Evolutionary conservation across 2,113 vertebrate species (phyloP), one percentile per base, ranked within the genome.

Genomic region (Callocephalon fimbriatum): DNA sequence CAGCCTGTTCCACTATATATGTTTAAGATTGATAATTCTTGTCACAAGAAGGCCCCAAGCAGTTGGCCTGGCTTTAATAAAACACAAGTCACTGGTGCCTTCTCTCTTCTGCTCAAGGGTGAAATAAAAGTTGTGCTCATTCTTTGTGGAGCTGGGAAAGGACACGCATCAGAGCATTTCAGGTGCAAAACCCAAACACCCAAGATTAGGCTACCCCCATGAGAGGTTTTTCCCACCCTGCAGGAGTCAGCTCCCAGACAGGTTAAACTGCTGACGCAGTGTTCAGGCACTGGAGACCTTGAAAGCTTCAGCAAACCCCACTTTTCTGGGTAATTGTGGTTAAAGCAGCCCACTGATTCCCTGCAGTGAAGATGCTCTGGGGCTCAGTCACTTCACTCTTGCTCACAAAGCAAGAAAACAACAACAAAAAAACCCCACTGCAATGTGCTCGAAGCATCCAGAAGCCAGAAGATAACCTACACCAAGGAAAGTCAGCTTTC

Each of bases 11-110:
- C 45, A 22, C 62, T 85, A 51, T 67, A 62, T 88, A 61, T 88
- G 47, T 70, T 90, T 91, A 91, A 97, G 90, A 93, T 72, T 92
- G 82, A 92, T 90, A 94, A 95, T 95, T 95, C 92, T 63, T 92
- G 89, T 94, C 91, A 89, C 80, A 84, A 62, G 72, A 76, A 95
- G 83, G 76, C 89, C 85, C 74, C 82, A 37, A 92, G 90, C 94
- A 93, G 62, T 82, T 97, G 94, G 88, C 78, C 94, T 87, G 87
- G 73, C 84, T 96, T 96, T 94, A 90, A 96, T 97, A 96, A 96
- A 97, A 88, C 82, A 79, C 78, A 90, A 90, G 78, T 79, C 66
- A 48, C 80, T 81, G 91, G 65, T 94, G 89, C 80, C 68, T 91
- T 71, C 80, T 72, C 20, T 80, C 68, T 87, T 93, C 67, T 2